phyloP scores from a whole-genome alignment of 2,113 vertebrate species.

The Eira barbara region DNA sequence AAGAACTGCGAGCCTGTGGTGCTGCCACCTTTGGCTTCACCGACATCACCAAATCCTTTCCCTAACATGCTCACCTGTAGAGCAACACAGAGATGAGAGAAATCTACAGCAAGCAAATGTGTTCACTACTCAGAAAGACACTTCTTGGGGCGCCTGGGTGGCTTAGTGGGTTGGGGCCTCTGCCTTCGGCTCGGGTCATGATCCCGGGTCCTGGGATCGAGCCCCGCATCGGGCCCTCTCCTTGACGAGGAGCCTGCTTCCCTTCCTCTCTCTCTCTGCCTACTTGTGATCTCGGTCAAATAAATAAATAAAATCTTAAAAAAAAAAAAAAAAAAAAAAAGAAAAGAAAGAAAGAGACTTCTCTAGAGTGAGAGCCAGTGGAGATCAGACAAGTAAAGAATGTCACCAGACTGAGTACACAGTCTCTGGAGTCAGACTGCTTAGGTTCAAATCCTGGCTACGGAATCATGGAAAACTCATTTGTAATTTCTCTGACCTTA shows the following conservation, averaged over 20 bases:
- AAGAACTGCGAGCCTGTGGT: constrained; percentile 97
- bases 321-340: too few relatives aligned
- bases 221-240: too few relatives aligned
- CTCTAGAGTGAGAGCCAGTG: neutral
- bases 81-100: constrained; percentile 42
- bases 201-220: too few relatives aligned
- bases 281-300: too few relatives aligned
- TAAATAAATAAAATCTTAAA: too few relatives aligned
- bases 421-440: neutral
- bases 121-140: neutral
- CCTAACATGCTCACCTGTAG: constrained; percentile 94
- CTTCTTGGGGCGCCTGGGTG: neutral
- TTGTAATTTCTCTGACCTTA: neutral
- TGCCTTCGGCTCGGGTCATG: too few relatives aligned
- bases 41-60: constrained; percentile 94
- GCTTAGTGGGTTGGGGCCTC: too few relatives aligned
- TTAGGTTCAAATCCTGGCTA: neutral
- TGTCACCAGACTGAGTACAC: neutral
- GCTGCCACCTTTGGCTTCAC: constrained; percentile 90
- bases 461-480: neutral
- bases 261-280: too few relatives aligned
- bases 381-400: neutral
- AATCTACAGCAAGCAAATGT: neutral
- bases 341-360: neutral
- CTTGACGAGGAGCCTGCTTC: too few relatives aligned